Base-by-base conservation (phyloP, 2,888 invertebrate species). In the Sesia bembeciformis region DNA sequence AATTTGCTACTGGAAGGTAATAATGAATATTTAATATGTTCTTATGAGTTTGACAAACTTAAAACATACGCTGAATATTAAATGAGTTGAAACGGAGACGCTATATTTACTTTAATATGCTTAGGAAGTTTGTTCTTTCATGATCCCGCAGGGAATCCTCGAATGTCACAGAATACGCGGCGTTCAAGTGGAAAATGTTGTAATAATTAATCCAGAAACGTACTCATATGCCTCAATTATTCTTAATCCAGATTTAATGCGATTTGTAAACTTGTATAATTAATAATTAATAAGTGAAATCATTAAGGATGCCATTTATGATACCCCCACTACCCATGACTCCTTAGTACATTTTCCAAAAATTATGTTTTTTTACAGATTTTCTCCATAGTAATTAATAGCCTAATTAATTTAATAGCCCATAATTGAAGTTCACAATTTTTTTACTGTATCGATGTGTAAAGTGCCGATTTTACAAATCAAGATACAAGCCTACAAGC, bases 1-100 rank as follows among this genome's bases (percentile, higher is more conserved):
- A 93, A 93, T 90, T 92, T 96, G 76, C 91, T 93, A 67, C 86
- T 96, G 59, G 93, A 93, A 91, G 94, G 96, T 96, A 89, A 84
- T 78, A 72, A 79, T 78, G 72, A 78, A 80, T 81, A 72, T 71
- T 76, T 80, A 74, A 81, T 76, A 74, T 65, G 68, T 68, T 67
- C 69, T 68, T 65, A 67, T 67, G 63, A 75, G 61, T 77, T 76
- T 65, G 72, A 76, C 75, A 73, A 78, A 78, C 78, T 80, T 78
- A 74, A 76, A 81, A 77, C 73, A 79, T 72, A 79, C 75, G 75
- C 72, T 83, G 84, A 82, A 84, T 84, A 78, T 79, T 75, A 78
- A 83, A 78, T 70, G 72, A 75, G 78, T 68, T 62, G 75, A 75
- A 78, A 79, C 74, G 68, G 70, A 75, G 74, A 71, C 72, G 67